A percentile compares a stretch with the other conserved stretches of the same genome.
Conservation (phyloP, 2,888 invertebrate species). For the Trilocha varians region DNA sequence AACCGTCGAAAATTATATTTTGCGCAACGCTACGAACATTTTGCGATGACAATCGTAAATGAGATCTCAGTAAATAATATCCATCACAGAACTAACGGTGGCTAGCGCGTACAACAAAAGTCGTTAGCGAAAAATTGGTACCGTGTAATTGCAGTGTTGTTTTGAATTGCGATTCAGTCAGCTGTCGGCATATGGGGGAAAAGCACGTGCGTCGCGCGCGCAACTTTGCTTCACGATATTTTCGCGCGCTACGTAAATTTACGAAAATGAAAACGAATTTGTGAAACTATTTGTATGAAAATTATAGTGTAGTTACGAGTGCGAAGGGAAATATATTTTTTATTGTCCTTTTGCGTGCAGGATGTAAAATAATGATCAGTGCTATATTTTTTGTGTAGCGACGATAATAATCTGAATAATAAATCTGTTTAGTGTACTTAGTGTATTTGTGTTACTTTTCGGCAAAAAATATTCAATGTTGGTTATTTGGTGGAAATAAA, state of each 20-base stretch:
- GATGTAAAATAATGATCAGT: slow-evolving; percentile 7
- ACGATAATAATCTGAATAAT: slow-evolving; percentile 7
- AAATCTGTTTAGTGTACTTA: slow-evolving; percentile 1
- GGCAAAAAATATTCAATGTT: slow-evolving; percentile 1
- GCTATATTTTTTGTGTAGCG: slow-evolving; percentile 4
- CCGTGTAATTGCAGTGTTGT: slow-evolving; percentile 57
- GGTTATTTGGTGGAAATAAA: background rate
- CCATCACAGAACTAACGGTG: slow-evolving; percentile 24
- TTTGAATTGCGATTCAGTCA: slow-evolving; percentile 69
- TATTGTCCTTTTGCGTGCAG: slow-evolving; percentile 8
- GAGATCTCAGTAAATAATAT: slow-evolving; percentile 11
- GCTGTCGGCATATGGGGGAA: slow-evolving; percentile 62
- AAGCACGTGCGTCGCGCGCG: slow-evolving; percentile 67
- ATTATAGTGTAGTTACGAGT: background rate
- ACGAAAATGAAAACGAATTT: slow-evolving; percentile 7
- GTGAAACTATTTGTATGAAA: background rate
- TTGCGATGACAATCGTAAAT: slow-evolving; percentile 10
- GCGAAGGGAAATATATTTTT: background rate
- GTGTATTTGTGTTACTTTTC: slow-evolving; percentile 8
- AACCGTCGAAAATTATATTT: background rate
- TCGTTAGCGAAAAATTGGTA: slow-evolving; percentile 53
- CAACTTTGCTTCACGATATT: slow-evolving; percentile 33
- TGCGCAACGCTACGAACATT: background rate
- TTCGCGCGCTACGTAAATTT: slow-evolving; percentile 40
- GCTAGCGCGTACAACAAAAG: slow-evolving; percentile 26